Conservation (phyloP, 2,888 invertebrate genomes). For the Apocheima hispidaria region DNA sequence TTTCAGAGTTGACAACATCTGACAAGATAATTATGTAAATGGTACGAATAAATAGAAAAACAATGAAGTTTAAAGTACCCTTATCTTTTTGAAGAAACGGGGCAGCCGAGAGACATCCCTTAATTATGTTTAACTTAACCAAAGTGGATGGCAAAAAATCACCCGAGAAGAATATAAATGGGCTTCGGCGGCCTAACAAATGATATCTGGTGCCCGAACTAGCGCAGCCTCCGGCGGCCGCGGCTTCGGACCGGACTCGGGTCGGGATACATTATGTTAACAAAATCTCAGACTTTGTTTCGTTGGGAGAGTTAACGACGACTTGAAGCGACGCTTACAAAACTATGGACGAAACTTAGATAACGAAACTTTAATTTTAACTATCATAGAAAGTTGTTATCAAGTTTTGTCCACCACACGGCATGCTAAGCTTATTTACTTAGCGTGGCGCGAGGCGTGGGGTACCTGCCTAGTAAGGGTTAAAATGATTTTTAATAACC, state of each 20-base stretch:
- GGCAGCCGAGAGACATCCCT: background rate
- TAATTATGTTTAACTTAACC: constrained; percentile 22
- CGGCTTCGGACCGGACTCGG: background rate
- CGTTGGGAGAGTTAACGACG: background rate
- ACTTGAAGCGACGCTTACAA: background rate
- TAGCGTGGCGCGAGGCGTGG: too few relatives aligned
- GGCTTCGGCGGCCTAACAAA: constrained; percentile 5
- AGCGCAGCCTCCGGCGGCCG: background rate
- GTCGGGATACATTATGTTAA: constrained; percentile 10
- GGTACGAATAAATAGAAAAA: too few relatives aligned
- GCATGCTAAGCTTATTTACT: too few relatives aligned
- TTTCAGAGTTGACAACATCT: too few relatives aligned
- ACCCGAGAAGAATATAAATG: constrained; percentile 23
- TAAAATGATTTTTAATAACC: too few relatives aligned
- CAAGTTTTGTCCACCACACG: too few relatives aligned
- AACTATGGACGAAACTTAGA: background rate
- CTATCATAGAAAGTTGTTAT: too few relatives aligned
- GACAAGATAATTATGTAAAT: too few relatives aligned
- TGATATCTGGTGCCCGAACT: constrained; percentile 12
- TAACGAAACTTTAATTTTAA: background rate
- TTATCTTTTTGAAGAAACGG: background rate
- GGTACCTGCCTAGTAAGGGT: too few relatives aligned
- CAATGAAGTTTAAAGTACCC: background rate
- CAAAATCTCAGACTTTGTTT: constrained; percentile 7
- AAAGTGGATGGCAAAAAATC: constrained; percentile 24